Evolutionary conservation across 37 sponge, comb jelly and placozoan species (phyloP), one percentile per base, ranked within the genome.

Genomic region (Corticium candelabrum): DNA sequence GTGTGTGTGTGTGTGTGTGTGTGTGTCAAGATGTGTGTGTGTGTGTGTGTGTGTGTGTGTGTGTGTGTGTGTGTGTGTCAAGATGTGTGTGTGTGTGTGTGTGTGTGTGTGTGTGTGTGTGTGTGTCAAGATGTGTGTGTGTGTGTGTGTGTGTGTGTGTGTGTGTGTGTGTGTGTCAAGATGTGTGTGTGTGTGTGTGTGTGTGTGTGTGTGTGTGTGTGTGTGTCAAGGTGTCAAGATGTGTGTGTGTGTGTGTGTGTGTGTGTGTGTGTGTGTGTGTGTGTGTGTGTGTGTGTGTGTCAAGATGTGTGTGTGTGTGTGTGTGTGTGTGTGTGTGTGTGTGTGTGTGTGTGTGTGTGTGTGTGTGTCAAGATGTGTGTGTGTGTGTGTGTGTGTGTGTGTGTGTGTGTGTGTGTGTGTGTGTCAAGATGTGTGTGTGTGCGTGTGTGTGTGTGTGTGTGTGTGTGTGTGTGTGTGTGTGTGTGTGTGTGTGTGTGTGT

Each of bases 211-310:
- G 56, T 43, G 56, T 43, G 56, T 43, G 56, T 43, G 56, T 43
- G 56, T 43, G 56, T 43, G 56, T 43, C 11, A 21, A 11, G 5
- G 56, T 43, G 56, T 43, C 11, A 21, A 35, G n/a, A 3, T 77
- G 31, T 43, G 11, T 2, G 37, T 30, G 73, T 30, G 36, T 41
- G 31, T 77, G 41, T 30, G 32, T 1, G 43, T 40, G 41, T 77
- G 77, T 77, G 77, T 77, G 77, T 40, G 77, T 77, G 77, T 77
- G 77, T 40, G 4, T 77, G 77, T 77, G 77, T 77, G 77, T 77
- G 77, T 40, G 43, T 77, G 77, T 40, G 77, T 77, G 77, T 40
- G 77, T 77, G 43, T 40, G 77, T 77, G 77, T 40, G 77, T 77
- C 43, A 41, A 3, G 38, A 43, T 77, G 77, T 2, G 41, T 77